Base-by-base conservation (phyloP, 2,113 vertebrate species). In the Pygoscelis adeliae region DNA sequence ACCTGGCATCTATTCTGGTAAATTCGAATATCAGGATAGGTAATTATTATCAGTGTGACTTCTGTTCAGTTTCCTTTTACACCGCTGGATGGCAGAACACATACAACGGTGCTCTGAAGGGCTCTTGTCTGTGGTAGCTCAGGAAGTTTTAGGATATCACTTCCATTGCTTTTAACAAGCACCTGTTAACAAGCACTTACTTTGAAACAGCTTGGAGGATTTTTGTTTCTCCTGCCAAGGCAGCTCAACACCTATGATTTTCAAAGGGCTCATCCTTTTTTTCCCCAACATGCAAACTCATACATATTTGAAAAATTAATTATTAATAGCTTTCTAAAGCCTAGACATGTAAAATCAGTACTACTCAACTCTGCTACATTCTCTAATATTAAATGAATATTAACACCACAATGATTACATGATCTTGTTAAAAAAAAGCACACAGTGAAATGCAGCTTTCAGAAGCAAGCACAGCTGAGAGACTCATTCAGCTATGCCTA, bases 51-150 rank as follows among this genome's bases (percentile, higher is more conserved):
- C 26, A 44, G 50, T 4, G 34, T 5, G 61, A 27, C 25, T 87
- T 8, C 17, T 30, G 62, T 29, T 94, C 91, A 93, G 61, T 94
- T 94, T 88, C 56, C 63, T 70, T 62, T 88, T 20, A 73, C 76
- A 55, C 95, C 96, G 11, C 92, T 97, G 93, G 95, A 91, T 96
- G 91, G 95, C 95, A 96, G 89, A 94, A 90, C 10, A 1, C 66
- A 83, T 58, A 72, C 55, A 73, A 90, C 5, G 0, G 40, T 53
- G 70, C 38, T 93, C 55, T 11, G 52, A 47, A 4, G 0, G 59
- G 42, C 34, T 65, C 65, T 38, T n/a, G 29, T 10, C 25, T 6
- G 10, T 1, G 5, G 27, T 3, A 49, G 27, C 42, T 26, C 11
- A 0, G 30, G 2, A 61, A 19, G 27, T 42, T 89, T 47, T 3